phyloP scores from a whole-genome alignment of 2,888 invertebrate genomes.

The Chloroclysta siterata region DNA sequence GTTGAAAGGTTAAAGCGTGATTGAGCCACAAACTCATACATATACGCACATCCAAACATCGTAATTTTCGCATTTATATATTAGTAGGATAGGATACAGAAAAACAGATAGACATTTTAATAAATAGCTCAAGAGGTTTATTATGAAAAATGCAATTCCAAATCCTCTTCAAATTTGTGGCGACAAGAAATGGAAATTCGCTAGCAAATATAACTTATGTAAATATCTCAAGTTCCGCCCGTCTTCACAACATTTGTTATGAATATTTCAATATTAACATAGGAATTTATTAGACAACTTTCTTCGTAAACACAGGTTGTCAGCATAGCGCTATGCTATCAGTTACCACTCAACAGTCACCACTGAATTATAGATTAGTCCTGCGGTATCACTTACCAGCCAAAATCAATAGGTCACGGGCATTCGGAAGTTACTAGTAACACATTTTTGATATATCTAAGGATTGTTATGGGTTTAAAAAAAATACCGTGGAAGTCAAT shows the following conservation, averaged over 20 bases:
- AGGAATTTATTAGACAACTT: neutral
- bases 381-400: neutral
- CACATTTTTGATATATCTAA: neutral
- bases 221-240: neutral
- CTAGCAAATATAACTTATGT: constrained; percentile 6
- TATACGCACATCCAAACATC: no score
- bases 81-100: no score
- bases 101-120: neutral
- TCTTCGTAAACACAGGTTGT: neutral
- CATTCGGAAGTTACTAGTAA: neutral
- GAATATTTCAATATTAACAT: neutral
- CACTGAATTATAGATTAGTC: neutral
- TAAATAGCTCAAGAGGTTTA: neutral
- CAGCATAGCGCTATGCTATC: neutral
- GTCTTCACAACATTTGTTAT: neutral
- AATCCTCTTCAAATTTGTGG: neutral
- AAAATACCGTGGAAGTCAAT: no score
- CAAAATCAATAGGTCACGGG: neutral
- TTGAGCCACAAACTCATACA: no score
- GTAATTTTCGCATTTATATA: no score
- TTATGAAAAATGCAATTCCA: neutral
- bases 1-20: no score
- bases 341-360: neutral
- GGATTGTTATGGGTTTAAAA: no score
- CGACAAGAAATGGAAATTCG: neutral